Evolutionary conservation across 2,113 vertebrate species (phyloP).

Genomic region (Macrotis lagotis): DNA sequence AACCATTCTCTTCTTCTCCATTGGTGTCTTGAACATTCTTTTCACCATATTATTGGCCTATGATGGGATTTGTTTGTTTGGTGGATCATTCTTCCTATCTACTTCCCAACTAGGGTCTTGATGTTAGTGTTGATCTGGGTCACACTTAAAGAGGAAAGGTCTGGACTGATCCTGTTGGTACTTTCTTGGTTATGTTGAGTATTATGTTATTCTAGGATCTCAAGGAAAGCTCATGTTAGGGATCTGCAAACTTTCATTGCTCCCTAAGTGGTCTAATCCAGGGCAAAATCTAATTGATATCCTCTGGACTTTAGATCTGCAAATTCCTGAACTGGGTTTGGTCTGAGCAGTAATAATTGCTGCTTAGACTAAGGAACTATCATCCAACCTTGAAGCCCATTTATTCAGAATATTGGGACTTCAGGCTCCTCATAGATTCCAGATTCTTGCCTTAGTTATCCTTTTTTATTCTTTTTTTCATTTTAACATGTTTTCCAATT

Average conservation of each 20-base stretch:
- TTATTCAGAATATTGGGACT: neutral
- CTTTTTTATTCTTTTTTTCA: no score
- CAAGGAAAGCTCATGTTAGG: neutral
- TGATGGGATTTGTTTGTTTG: no score
- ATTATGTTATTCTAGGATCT: neutral
- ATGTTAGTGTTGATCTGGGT: no score
- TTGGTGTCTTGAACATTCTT: no score
- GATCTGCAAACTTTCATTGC: neutral
- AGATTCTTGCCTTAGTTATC: neutral
- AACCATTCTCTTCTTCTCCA: no score
- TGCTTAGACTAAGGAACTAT: neutral
- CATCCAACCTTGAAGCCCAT: neutral
- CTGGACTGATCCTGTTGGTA: no score
- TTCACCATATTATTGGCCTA: no score
- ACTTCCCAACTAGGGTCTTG: no score
- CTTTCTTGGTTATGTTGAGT: neutral
- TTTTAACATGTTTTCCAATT: no score
- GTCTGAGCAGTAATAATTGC: neutral
- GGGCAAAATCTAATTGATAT: neutral
- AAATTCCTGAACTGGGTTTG: neutral
- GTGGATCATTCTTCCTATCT: no score
- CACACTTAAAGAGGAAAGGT: no score
- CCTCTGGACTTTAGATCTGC: neutral
- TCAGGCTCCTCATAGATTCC: neutral
- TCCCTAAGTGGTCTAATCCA: neutral